Evolutionary conservation across 2,113 vertebrate species (phyloP).

Genomic region (Neomonachus schauinslandi): DNA sequence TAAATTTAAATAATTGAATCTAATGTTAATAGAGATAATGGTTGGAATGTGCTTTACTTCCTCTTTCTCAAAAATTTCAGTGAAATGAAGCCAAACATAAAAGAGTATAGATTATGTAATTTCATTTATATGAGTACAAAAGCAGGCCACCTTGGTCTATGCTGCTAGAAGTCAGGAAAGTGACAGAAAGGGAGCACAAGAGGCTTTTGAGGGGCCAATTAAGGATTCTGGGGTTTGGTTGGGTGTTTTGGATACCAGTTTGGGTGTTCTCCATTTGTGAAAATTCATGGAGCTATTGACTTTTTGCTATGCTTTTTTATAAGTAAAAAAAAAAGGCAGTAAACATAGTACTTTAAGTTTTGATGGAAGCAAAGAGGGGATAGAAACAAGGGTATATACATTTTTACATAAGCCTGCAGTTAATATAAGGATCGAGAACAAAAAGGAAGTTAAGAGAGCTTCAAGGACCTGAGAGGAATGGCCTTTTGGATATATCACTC

Average conservation of each 20-base stretch:
- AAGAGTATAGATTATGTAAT: neutral
- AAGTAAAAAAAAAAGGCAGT: neutral
- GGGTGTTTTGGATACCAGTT: neutral
- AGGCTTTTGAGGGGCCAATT: neutral
- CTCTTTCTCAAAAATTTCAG: conserved; percentile 42
- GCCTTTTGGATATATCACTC: neutral
- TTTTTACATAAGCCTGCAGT: neutral
- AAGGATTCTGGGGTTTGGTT: neutral
- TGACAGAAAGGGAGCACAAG: neutral
- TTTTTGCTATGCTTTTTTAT: neutral
- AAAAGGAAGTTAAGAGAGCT: neutral
- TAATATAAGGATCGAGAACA: neutral
- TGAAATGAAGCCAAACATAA: conserved; percentile 53
- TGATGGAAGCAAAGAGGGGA: conserved; percentile 19
- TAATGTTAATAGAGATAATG: conserved; percentile 30
- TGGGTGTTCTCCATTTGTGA: neutral
- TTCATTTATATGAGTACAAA: conserved; percentile 35
- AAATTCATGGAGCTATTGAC: neutral
- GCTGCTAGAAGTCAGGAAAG: neutral
- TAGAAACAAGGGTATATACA: neutral
- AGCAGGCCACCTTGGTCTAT: neutral
- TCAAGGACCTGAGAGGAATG: neutral
- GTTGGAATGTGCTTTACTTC: neutral
- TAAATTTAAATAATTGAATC: conserved; percentile 68
- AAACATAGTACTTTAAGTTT: neutral